phyloP scores from a whole-genome alignment of 2,888 invertebrate genomes.

The Periphyllus acericola region DNA sequence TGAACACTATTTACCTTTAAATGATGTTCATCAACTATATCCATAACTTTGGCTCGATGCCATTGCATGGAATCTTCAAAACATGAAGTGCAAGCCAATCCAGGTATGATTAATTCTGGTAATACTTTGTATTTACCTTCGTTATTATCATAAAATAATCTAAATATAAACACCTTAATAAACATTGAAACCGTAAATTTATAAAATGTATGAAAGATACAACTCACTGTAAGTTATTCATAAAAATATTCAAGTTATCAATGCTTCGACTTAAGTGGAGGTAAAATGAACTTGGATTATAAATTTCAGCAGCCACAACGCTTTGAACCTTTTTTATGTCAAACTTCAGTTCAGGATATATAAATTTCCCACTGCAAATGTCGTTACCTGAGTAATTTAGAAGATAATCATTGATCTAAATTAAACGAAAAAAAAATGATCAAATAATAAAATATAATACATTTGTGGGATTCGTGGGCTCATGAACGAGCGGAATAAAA shows the following conservation, averaged over 20 bases:
- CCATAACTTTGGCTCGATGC: conserved; percentile 29
- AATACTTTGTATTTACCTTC: neutral
- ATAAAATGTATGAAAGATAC: neutral
- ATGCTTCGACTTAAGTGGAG: neutral
- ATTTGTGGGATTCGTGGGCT: too few relatives aligned
- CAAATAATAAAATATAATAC: too few relatives aligned
- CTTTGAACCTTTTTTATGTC: fast-evolving
- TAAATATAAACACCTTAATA: neutral
- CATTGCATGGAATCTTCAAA: conserved; percentile 26
- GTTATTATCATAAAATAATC: neutral
- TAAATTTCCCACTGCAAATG: conserved; percentile 6
- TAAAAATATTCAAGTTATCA: neutral
- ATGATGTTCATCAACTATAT: neutral
- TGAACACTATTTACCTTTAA: conserved; percentile 18
- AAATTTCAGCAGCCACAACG: conserved; percentile 39
- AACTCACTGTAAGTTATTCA: conserved; percentile 34
- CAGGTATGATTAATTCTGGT: conserved; percentile 4
- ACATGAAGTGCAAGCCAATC: conserved; percentile 5
- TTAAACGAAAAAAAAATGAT: neutral
- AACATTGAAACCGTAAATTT: neutral
- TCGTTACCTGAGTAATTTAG: neutral
- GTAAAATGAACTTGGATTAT: conserved; percentile 23
- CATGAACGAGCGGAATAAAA: too few relatives aligned
- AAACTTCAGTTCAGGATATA: neutral
- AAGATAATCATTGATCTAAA: neutral